Evolutionary conservation across 2,888 invertebrate genomes (phyloP), one percentile per base, ranked within the genome.

Genomic region (Cephus spinipes): DNA sequence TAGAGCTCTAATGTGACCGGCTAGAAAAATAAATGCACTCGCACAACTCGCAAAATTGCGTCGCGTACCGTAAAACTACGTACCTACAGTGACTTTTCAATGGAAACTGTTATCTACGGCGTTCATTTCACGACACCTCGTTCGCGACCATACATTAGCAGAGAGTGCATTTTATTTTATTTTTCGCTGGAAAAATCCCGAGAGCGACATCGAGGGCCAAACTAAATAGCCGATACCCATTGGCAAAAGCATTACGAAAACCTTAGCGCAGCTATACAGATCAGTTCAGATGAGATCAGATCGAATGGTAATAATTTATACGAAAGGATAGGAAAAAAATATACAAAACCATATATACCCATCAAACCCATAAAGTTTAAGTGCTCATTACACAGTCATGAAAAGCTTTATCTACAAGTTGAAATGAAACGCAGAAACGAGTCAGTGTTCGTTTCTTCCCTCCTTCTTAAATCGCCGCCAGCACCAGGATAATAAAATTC

Each of bases 21-120:
- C 75, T n/a, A 79, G 76, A 85, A 84, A 85, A 81, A 76, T 81
- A 79, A 81, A 79, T 79, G 80, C 77, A 68, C 69, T 71, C 68
- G 33, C 69, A 32, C 32, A 71, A 36, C 32, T 79, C 78, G 78
- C 77, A 78, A 80, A 79, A 78, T 55, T 55, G 23, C 55, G 55
- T 55, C 55, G 55, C 55, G 55, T 55, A 55, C 23, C 55, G 55
- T 55, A 55, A 55, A 55, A 55, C 55, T 55, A 55, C 55, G 55
- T 55, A 55, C 55, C 23, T 55, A 55, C 55, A 55, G 55, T 55
- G 55, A 55, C 55, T 55, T 55, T 55, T 55, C 55, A 55, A 55
- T 55, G 55, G 55, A 55, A 55, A 55, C 23, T 55, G 55, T 55
- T 55, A 55, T 55, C 55, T 55, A 55, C 55, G 55, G 55, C 55